Evolutionary conservation across 2,888 invertebrate genomes (phyloP), one percentile per base, ranked within the genome.

Genomic region (Xylota sylvarum): DNA sequence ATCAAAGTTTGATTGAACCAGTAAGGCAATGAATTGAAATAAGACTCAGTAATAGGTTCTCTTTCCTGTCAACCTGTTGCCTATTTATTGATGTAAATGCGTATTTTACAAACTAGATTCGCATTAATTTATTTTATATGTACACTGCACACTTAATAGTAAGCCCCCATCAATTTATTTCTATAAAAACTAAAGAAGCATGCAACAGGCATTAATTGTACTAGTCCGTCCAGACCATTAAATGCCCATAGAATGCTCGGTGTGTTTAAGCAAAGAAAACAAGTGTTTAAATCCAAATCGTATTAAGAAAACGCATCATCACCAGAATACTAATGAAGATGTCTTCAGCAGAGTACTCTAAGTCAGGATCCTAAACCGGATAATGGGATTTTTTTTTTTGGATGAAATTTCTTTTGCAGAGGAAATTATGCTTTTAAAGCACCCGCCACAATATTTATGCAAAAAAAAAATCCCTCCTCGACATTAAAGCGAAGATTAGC

Each of bases 401-500:
- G 32, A 58, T 14, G 23, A 27, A 72, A 58, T 48, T 72, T 72
- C 60, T 48, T 35, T 27, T 55, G n/a, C 40, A 17, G 40, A 50
- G 60, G 35, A 50, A 27, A 43, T 43, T 30, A 62, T n/a, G 43
- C 43, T 43, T 14, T 14, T 14, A 6, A 23, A 19, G 19, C 50
- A 50, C 23, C 50, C 17, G n/a, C 30, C 46, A 10, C 10, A 12
- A 6, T n/a, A 17, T 17, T 40, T 69, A 30, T 32, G 64, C 19
- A 64, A 46, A 64, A 23, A 64, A 23, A 35, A 74, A 55, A 17
- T 12, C 35, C 46, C 19, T 37, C 76, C 27, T 50, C 40, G 58
- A 40, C 69, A 50, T 60, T 43, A 69, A 50, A 60, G 77, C 77
- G 58, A 37, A 67, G 77, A 77, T 77, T 69, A 77, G 67, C 58